These are phyloP conservation scores for Acanthococcus lagerstroemiae DNA, from an alignment of 2,888 invertebrate genomes.

Conservation along the genomic window DNA sequence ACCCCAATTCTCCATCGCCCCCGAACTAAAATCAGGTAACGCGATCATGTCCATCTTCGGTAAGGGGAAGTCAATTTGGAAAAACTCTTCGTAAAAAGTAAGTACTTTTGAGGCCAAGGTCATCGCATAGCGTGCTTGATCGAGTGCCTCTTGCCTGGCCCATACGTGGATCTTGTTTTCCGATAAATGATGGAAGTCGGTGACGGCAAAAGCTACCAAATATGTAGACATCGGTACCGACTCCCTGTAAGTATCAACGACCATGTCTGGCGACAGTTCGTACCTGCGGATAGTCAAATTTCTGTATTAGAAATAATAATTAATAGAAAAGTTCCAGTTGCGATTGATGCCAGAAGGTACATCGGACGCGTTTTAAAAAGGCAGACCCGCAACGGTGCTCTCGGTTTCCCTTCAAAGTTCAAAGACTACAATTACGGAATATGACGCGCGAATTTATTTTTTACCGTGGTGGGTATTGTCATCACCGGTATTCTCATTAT, in stretches of 20 bases:
- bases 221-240: conserved; percentile 89
- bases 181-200: conserved; percentile 52
- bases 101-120: conserved; percentile 60
- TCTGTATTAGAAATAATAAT: background rate
- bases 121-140: conserved; percentile 65
- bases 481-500: too few relatives aligned
- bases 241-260: conserved; percentile 61
- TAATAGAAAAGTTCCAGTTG: background rate
- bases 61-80: conserved; percentile 61
- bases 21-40: conserved; percentile 77
- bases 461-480: too few relatives aligned
- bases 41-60: conserved; percentile 86
- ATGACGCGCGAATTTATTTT: too few relatives aligned
- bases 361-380: too few relatives aligned
- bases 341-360: background rate
- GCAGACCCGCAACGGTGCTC: too few relatives aligned
- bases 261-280: conserved; percentile 45
- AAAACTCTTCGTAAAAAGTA: conserved; percentile 50
- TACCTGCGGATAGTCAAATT: conserved; percentile 34
- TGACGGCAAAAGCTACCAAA: conserved; percentile 70
- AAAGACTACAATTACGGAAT: too few relatives aligned
- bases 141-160: conserved; percentile 61
- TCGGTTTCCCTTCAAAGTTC: too few relatives aligned
- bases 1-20: conserved; percentile 81
- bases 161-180: conserved; percentile 54